Conservation (phyloP, 2,797 vertebrate genomes). For the Echiichthys vipera region DNA sequence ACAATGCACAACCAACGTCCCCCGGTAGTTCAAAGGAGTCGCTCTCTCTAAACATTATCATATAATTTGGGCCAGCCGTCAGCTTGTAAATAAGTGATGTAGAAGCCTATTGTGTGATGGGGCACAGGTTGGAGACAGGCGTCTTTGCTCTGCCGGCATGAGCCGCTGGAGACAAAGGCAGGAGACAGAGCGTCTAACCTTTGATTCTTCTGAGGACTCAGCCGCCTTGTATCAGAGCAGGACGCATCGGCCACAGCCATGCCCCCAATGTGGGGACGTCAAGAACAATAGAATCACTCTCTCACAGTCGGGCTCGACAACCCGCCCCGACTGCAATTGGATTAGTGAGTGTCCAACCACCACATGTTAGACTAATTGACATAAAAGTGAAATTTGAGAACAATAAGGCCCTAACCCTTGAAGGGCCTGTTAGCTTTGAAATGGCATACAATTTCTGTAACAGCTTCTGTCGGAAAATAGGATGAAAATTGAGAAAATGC, state of each 20-base stretch:
- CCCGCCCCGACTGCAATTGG: constrained; percentile 69
- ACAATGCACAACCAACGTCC: constrained; percentile 55
- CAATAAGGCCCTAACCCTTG: constrained; percentile 58
- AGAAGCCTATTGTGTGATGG: constrained; percentile 84
- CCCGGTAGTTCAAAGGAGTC: constrained; percentile 79
- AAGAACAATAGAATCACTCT: constrained; percentile 80
- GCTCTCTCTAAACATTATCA: constrained; percentile 80
- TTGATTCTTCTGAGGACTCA: constrained; percentile 84
- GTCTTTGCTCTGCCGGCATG: constrained; percentile 83
- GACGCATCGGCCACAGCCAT: constrained; percentile 78
- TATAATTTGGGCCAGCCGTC: constrained; percentile 81
- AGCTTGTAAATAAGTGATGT: constrained; percentile 87
- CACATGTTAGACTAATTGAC: constrained; percentile 80
- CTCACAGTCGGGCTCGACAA: constrained; percentile 67
- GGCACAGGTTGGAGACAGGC: constrained; percentile 85
- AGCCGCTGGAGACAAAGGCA: constrained; percentile 83
- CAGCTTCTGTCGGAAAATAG: constrained; percentile 39
- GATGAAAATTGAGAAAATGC: constrained; percentile 28
- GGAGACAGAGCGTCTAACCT: constrained; percentile 88
- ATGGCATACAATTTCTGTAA: constrained; percentile 47
- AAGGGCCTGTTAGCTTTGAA: constrained; percentile 58
- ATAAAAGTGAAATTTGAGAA: constrained; percentile 81
- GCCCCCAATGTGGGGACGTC: constrained; percentile 77
- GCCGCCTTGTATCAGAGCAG: constrained; percentile 77
- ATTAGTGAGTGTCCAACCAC: constrained; percentile 81